A percentile compares a stretch with the other conserved stretches of the same genome.
Conservation (phyloP, 2,797 vertebrate species). For the Typhlichthys eigenmanni region DNA sequence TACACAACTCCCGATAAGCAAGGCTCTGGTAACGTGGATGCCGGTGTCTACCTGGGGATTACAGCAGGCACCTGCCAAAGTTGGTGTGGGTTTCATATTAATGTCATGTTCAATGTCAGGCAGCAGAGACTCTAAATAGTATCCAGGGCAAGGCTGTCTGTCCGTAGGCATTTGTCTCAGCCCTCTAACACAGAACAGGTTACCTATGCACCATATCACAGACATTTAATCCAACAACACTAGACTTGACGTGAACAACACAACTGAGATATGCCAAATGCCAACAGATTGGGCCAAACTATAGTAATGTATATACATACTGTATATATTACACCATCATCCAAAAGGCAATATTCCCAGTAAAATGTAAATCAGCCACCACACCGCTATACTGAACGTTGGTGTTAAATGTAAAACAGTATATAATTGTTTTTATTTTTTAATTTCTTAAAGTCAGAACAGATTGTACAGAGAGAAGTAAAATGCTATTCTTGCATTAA, state of each 20-base stretch:
- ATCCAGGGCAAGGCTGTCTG: conserved; percentile 28
- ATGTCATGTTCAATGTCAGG: conserved; percentile 40
- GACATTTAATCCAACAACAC: background rate
- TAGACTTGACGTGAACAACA: background rate
- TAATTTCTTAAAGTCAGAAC: too few relatives aligned
- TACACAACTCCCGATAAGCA: conserved; percentile 39
- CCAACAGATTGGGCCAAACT: too few relatives aligned
- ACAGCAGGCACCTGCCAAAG: conserved; percentile 42
- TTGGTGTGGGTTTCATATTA: conserved; percentile 34
- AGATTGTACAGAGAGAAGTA: too few relatives aligned
- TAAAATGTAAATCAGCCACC: too few relatives aligned
- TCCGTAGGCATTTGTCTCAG: conserved; percentile 32
- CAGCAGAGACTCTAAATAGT: conserved; percentile 21
- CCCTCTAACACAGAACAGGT: conserved; percentile 3
- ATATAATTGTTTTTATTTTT: too few relatives aligned
- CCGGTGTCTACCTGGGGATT: conserved; percentile 27
- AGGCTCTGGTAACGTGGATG: conserved; percentile 20
- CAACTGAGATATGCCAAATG: background rate
- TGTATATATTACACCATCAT: too few relatives aligned
- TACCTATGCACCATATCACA: background rate
- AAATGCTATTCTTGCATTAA: background rate
- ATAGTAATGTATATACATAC: too few relatives aligned
- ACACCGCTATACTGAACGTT: too few relatives aligned
- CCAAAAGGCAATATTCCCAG: too few relatives aligned
- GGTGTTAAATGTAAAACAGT: too few relatives aligned